Percentiles rank a stretch among this genome's conserved stretches.
Conservation (phyloP, 1,140 invertebrate species). For the Lepidurus arcticus region DNA sequence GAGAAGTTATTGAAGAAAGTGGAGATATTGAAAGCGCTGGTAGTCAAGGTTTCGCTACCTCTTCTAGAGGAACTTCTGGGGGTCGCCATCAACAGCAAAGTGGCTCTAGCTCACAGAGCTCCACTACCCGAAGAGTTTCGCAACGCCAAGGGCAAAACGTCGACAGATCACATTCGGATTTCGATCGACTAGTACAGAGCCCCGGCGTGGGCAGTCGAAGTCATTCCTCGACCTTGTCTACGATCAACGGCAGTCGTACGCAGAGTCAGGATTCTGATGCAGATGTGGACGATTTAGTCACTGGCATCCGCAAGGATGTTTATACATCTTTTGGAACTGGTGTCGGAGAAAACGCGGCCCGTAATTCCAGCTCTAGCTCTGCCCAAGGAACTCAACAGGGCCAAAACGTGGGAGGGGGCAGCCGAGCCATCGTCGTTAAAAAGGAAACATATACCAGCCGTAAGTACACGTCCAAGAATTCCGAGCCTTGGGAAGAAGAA, state of each 20-base stretch:
- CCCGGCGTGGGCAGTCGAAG: not conserved
- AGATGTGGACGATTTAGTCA: not conserved
- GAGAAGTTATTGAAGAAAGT: not conserved
- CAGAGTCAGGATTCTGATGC: not conserved
- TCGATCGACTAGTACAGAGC: not conserved
- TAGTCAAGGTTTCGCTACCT: not conserved
- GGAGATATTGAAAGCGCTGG: not conserved
- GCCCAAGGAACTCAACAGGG: not conserved
- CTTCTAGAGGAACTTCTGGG: not conserved
- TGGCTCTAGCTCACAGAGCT: not conserved
- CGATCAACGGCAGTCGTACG: not conserved
- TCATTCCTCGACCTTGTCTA: not conserved
- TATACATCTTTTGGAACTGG: not conserved
- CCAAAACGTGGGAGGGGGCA: not conserved
- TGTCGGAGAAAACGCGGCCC: not conserved
- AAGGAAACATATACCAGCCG: not conserved
- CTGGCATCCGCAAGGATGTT: not conserved
- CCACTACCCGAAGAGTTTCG: not conserved
- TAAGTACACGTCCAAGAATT: conserved; percentile 1
- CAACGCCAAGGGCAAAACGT: not conserved
- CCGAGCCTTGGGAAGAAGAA: not conserved
- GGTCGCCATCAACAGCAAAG: not conserved
- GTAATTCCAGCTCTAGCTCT: not conserved
- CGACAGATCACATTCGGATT: not conserved
- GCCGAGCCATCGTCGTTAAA: not conserved